These are phyloP conservation scores for Zaprionus lachaisei DNA, from an alignment of 1,140 invertebrate genomes.

Conservation along the genomic window DNA sequence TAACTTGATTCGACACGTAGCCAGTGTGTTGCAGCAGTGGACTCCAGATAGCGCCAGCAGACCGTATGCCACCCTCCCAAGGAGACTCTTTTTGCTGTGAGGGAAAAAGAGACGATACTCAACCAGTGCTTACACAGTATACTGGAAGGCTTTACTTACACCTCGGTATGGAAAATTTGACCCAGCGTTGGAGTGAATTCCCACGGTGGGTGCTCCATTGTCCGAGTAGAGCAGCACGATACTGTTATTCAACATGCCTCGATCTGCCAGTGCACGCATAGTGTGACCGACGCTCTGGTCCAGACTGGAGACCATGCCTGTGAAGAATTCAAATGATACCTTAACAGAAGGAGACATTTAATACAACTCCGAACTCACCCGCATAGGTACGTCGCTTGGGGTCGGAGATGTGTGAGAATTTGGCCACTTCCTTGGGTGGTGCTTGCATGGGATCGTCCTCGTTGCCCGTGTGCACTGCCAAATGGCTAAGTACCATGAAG, in stretches of 20 bases:
- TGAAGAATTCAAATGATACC: neutral
- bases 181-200: constrained; percentile 90
- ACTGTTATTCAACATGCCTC: constrained; percentile 89
- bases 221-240: constrained; percentile 91
- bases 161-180: constrained; percentile 95
- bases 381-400: constrained; percentile 91
- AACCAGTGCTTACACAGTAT: neutral
- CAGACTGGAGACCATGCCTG: constrained; percentile 93
- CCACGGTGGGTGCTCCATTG: constrained; percentile 91
- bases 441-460: constrained; percentile 90
- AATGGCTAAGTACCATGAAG: constrained; percentile 92
- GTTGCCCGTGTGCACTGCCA: constrained; percentile 92
- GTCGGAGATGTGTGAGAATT: constrained; percentile 91
- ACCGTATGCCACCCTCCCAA: constrained; percentile 94
- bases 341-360: neutral
- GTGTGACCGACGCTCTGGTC: constrained; percentile 94
- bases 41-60: constrained; percentile 92
- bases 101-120: neutral
- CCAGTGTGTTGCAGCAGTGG: constrained; percentile 86
- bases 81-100: constrained; percentile 89
- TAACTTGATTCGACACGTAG: constrained; percentile 90
- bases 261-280: constrained; percentile 88
- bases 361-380: constrained; percentile 85
- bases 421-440: constrained; percentile 89
- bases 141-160: constrained; percentile 84